Percentiles rank a stretch among this genome's conserved stretches.
These are phyloP conservation scores for Cirrhinus mrigala DNA, from an alignment of 2,797 vertebrate genomes.

Conservation along the genomic window DNA sequence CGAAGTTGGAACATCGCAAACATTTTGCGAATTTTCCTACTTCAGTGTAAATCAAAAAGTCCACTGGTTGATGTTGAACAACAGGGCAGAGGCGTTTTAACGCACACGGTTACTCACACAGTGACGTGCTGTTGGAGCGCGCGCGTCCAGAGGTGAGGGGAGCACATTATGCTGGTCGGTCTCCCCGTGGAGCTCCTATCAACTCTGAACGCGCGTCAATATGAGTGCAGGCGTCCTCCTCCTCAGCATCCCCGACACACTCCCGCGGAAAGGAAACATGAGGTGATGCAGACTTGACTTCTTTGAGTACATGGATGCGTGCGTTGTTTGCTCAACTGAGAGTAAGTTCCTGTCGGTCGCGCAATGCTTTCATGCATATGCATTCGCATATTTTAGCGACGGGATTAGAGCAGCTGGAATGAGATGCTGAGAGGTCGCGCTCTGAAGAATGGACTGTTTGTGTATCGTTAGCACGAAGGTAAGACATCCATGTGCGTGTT, in stretches of 20 bases:
- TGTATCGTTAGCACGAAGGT: constrained; percentile 82
- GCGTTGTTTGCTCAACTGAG: constrained; percentile 34
- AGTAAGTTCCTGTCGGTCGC: constrained; percentile 44
- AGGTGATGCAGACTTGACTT: constrained; percentile 27
- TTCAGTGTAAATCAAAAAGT: background rate
- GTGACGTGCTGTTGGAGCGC: constrained; percentile 9
- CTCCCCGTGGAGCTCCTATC: constrained; percentile 3
- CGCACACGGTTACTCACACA: constrained; percentile 3
- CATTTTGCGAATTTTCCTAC: background rate
- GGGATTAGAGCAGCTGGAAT: constrained; percentile 62
- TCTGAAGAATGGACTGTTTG: constrained; percentile 78
- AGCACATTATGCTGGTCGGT: constrained; percentile 19
- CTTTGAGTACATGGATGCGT: background rate
- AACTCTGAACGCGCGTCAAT: constrained; percentile 39
- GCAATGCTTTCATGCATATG: background rate
- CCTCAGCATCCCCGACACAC: constrained; percentile 36
- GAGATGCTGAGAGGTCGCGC: constrained; percentile 52
- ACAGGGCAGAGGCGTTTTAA: constrained; percentile 25
- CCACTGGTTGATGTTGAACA: background rate
- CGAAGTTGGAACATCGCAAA: background rate
- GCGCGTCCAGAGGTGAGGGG: constrained; percentile 28
- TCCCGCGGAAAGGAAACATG: background rate
- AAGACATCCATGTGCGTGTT: constrained; percentile 58
- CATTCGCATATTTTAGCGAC: constrained; percentile 50
- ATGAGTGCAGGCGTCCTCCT: constrained; percentile 42